phyloP scores from a whole-genome alignment of 2,888 invertebrate species.

The Gerosis bhagava region DNA sequence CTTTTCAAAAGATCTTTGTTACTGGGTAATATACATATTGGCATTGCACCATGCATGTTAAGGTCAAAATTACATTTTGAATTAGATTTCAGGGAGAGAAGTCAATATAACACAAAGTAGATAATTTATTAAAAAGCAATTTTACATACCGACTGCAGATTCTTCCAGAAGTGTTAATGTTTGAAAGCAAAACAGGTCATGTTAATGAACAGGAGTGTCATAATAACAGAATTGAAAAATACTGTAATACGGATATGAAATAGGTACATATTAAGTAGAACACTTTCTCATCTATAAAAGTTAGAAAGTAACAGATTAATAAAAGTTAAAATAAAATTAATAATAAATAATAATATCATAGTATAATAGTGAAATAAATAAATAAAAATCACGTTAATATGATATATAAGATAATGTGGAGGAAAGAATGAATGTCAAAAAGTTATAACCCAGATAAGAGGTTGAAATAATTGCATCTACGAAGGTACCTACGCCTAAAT shows the following conservation, averaged over 20 bases:
- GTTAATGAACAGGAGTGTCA: constrained; percentile 48
- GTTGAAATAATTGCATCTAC: too few relatives aligned
- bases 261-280: too few relatives aligned
- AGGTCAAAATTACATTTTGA: constrained; percentile 32
- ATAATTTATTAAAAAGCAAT: constrained; percentile 42
- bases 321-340: too few relatives aligned
- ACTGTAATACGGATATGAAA: constrained; percentile 15
- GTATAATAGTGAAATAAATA: too few relatives aligned
- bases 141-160: constrained; percentile 76
- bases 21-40: constrained; percentile 12
- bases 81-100: constrained; percentile 8
- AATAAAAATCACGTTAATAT: too few relatives aligned
- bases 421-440: too few relatives aligned
- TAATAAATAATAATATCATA: too few relatives aligned
- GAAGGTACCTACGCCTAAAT: too few relatives aligned
- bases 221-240: constrained; percentile 1
- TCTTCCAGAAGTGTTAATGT: constrained; percentile 66
- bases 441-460: too few relatives aligned
- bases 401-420: too few relatives aligned
- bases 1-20: constrained; percentile 10
- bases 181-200: constrained; percentile 69
- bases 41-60: constrained; percentile 47
- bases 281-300: too few relatives aligned
- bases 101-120: constrained; percentile 48
- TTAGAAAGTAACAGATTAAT: too few relatives aligned